Evolutionary conservation across 2,113 vertebrate genomes (phyloP).

Genomic region (rat (Rattus norvegicus)): DNA sequence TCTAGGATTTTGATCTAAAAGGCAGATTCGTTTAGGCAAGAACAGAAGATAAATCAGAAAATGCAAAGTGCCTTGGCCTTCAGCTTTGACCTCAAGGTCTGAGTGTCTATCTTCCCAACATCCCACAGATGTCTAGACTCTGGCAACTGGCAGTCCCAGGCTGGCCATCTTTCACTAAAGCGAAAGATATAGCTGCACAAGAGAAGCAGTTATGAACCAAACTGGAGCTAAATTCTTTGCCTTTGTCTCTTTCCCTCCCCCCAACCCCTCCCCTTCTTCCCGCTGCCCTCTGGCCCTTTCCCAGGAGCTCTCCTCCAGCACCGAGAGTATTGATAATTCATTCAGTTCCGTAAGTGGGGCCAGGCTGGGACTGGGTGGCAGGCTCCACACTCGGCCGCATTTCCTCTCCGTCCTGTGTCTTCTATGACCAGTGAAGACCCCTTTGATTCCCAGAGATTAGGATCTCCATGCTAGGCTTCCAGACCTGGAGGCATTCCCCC

Average conservation of each 20-base stretch:
- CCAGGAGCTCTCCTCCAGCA: conserved; percentile 94
- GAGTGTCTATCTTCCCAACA: neutral
- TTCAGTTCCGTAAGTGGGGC: conserved; percentile 93
- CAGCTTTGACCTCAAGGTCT: neutral
- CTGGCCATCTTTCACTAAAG: conserved; percentile 31
- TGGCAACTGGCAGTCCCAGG: conserved; percentile 5
- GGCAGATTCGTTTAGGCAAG: neutral
- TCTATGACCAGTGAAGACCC: conserved; percentile 34
- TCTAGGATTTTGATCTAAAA: conserved; percentile 11
- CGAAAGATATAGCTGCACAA: conserved; percentile 9
- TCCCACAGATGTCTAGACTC: neutral
- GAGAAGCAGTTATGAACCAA: conserved; percentile 36
- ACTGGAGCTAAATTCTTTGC: conserved; percentile 85
- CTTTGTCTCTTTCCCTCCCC: conserved; percentile 84
- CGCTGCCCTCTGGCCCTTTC: conserved; percentile 83
- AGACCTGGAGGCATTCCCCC: conserved; percentile 9
- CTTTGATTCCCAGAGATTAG: conserved; percentile 38
- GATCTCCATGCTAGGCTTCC: neutral
- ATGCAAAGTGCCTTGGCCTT: neutral
- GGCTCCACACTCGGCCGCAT: conserved; percentile 83
- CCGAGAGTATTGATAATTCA: conserved; percentile 92
- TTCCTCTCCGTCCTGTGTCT: conserved; percentile 84
- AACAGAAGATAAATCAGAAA: neutral
- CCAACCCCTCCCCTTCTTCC: conserved; percentile 74
- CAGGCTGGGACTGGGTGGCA: conserved; percentile 83